Conservation (phyloP, 2,797 vertebrate species). For the Prunella strophiata region DNA sequence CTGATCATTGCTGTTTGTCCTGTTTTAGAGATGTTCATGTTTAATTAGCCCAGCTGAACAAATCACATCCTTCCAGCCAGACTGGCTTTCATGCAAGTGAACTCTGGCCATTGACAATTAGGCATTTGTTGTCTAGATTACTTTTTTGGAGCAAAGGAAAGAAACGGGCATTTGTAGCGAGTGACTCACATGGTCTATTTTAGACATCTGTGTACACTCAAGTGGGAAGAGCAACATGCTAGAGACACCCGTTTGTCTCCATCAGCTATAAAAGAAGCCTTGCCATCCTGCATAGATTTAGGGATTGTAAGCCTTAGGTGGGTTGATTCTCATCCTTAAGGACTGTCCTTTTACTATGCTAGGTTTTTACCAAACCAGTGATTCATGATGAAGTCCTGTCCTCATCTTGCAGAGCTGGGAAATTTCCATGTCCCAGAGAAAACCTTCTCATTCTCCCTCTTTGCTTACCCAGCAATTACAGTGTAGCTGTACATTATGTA, state of each 20-base stretch:
- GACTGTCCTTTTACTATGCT: neutral
- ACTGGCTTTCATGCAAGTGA: neutral
- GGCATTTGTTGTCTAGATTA: conserved; percentile 46
- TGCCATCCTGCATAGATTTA: neutral
- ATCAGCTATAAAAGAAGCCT: neutral
- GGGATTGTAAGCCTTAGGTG: neutral
- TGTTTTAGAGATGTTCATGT: neutral
- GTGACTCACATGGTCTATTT: conserved; percentile 66
- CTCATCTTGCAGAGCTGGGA: neutral
- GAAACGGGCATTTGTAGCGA: neutral
- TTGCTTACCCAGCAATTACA: neutral
- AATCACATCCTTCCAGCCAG: conserved; percentile 10
- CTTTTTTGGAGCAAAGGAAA: conserved; percentile 33
- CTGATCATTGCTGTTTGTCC: neutral
- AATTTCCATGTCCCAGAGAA: conserved; percentile 25
- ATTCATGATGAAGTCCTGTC: neutral
- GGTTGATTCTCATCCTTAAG: neutral
- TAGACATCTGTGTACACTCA: conserved; percentile 35
- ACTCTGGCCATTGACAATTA: neutral
- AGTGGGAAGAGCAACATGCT: neutral
- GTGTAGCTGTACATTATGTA: neutral
- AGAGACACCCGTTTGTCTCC: neutral
- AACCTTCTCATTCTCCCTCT: neutral
- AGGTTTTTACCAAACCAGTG: neutral
- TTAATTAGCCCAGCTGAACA: neutral